Conservation (phyloP, 2,888 invertebrate species). For the Ormyrus rosae region DNA sequence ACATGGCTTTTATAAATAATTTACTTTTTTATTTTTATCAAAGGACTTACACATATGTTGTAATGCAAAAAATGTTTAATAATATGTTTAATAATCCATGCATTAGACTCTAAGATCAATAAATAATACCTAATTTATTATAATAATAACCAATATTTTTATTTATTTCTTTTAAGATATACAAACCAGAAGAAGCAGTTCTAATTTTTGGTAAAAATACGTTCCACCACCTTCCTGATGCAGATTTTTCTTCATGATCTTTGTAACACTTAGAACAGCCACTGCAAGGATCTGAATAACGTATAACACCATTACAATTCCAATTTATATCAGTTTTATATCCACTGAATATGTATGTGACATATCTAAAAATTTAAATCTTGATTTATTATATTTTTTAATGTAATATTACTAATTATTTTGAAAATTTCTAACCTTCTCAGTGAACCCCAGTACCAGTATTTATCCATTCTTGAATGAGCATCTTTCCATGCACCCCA, state of each 20-base stretch:
- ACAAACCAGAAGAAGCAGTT: slow-evolving; percentile 54
- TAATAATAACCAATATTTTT: neutral
- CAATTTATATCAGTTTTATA: slow-evolving; percentile 82
- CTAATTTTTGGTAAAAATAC: slow-evolving; percentile 73
- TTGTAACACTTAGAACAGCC: slow-evolving; percentile 87
- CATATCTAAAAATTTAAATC: slow-evolving; percentile 77
- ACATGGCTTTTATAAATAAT: too few species aligned
- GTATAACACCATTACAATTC: slow-evolving; percentile 84
- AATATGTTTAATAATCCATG: too few species aligned
- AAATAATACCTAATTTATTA: slow-evolving; percentile 1
- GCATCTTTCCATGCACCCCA: slow-evolving; percentile 93
- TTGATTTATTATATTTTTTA: neutral
- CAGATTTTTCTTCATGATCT: slow-evolving; percentile 67
- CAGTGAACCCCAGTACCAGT: slow-evolving; percentile 91
- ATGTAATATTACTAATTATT: slow-evolving; percentile 6
- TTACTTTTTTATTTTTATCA: too few species aligned
- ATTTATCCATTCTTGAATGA: slow-evolving; percentile 84
- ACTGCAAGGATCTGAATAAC: slow-evolving; percentile 86
- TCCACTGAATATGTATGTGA: slow-evolving; percentile 86
- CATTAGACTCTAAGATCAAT: slow-evolving; percentile 2
- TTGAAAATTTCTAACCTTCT: slow-evolving; percentile 75
- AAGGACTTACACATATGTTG: too few species aligned
- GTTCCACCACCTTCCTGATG: slow-evolving; percentile 76
- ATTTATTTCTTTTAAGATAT: neutral
- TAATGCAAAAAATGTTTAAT: too few species aligned